Evolutionary conservation across 2,888 invertebrate species (phyloP).

Genomic region (Nipponacmea schrenckii): DNA sequence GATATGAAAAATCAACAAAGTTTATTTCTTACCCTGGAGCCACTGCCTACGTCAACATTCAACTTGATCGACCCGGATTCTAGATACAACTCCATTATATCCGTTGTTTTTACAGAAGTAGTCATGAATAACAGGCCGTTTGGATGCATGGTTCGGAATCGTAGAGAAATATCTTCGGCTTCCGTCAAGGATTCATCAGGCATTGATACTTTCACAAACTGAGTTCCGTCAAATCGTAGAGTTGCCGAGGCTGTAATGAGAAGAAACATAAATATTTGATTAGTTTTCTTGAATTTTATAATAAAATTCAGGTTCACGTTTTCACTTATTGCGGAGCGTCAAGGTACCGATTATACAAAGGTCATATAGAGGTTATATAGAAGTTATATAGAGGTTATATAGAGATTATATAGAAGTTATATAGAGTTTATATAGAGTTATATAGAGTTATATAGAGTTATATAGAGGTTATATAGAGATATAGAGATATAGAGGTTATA

Average conservation of each 20-base stretch:
- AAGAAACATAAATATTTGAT: background rate
- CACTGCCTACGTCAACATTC: slow-evolving; percentile 83
- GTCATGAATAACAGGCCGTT: slow-evolving; percentile 77
- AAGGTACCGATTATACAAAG: background rate
- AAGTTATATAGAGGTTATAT: background rate
- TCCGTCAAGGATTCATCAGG: slow-evolving; percentile 81
- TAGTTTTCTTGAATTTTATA: background rate
- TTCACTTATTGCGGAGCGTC: background rate
- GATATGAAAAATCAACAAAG: too few relatives aligned
- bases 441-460: too few relatives aligned
- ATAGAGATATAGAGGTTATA: too few relatives aligned
- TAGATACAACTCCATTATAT: slow-evolving; percentile 85
- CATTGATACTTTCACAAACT: slow-evolving; percentile 81
- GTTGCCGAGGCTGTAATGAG: slow-evolving; percentile 82
- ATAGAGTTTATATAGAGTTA: too few relatives aligned
- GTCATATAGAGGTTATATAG: too few relatives aligned
- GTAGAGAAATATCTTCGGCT: slow-evolving; percentile 87
- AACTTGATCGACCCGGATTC: slow-evolving; percentile 85
- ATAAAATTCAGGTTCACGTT: background rate
- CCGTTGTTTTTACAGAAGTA: slow-evolving; percentile 78
- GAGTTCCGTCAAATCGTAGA: slow-evolving; percentile 87
- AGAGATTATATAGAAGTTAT: too few relatives aligned
- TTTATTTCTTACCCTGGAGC: slow-evolving; percentile 78
- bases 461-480: too few relatives aligned
- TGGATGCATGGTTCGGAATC: slow-evolving; percentile 85